These are phyloP conservation scores for Orcinus orca DNA, from an alignment of 2,113 vertebrate genomes.

Conservation along the genomic window DNA sequence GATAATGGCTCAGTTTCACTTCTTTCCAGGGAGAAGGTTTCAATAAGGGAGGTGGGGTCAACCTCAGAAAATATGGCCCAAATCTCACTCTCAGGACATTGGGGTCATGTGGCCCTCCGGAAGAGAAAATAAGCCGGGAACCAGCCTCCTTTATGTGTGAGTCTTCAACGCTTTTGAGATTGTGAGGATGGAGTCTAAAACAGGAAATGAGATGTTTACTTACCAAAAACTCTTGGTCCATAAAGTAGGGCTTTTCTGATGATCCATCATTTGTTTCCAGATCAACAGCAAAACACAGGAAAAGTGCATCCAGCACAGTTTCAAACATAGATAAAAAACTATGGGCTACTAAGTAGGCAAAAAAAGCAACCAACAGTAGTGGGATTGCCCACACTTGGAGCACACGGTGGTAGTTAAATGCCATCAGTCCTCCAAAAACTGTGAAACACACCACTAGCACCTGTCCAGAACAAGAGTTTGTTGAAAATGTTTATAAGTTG, in stretches of 20 bases:
- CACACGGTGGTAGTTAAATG: slow-evolving; percentile 85
- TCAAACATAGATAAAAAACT: slow-evolving; percentile 86
- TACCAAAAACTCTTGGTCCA: slow-evolving; percentile 87
- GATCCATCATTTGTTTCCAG: slow-evolving; percentile 87
- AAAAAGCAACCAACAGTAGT: slow-evolving; percentile 83
- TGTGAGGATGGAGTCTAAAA: neutral
- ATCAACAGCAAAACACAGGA: slow-evolving; percentile 86
- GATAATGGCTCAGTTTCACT: neutral
- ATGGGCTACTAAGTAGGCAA: slow-evolving; percentile 85
- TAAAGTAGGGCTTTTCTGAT: slow-evolving; percentile 83
- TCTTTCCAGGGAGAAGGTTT: neutral
- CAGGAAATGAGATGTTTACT: slow-evolving; percentile 31
- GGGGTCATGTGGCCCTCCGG: neutral
- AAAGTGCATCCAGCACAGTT: slow-evolving; percentile 80
- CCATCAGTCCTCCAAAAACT: slow-evolving; percentile 86
- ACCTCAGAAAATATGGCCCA: neutral
- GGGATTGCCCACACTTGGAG: slow-evolving; percentile 85
- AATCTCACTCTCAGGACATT: neutral
- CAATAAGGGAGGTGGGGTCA: neutral
- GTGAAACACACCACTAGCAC: slow-evolving; percentile 86
- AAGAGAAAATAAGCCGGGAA: neutral
- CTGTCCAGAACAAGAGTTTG: slow-evolving; percentile 56
- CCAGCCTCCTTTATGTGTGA: neutral
- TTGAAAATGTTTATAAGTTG: neutral
- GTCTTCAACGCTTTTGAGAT: neutral